Percentiles rank a stretch among this genome's conserved stretches.
phyloP scores from a whole-genome alignment of 1,140 invertebrate species.

The Drosophila athabasca region DNA sequence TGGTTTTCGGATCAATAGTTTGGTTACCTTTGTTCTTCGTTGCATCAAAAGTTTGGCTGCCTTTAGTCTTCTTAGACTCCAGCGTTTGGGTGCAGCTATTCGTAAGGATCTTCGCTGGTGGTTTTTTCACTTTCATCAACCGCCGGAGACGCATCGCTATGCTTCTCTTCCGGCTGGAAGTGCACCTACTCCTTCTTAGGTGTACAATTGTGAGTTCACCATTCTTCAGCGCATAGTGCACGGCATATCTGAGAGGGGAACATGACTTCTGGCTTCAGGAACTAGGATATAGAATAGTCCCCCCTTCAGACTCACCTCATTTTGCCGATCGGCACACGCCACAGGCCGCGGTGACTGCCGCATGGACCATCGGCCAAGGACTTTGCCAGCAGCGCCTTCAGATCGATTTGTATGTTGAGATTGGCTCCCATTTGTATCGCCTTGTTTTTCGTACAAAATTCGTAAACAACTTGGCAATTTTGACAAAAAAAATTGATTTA shows the following conservation, averaged over 20 bases:
- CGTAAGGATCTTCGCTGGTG: too few species aligned
- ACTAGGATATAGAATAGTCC: not conserved
- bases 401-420: constrained; percentile 36
- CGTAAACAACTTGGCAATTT: constrained; percentile 31
- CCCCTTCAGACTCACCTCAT: constrained; percentile 27
- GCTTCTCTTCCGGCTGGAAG: not conserved
- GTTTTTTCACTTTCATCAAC: too few species aligned
- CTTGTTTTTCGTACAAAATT: not conserved
- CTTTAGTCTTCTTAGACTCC: too few species aligned
- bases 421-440: not conserved
- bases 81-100: too few species aligned
- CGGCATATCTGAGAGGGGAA: constrained; percentile 19
- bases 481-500: not conserved
- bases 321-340: constrained; percentile 25
- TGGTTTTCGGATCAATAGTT: too few species aligned
- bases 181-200: not conserved
- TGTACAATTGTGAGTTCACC: constrained; percentile 29
- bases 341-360: constrained; percentile 5
- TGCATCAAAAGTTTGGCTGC: too few species aligned
- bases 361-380: constrained; percentile 13
- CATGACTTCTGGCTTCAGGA: not conserved
- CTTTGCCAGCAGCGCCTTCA: constrained; percentile 38
- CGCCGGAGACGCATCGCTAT: not conserved
- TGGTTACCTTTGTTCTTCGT: too few species aligned
- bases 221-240: constrained; percentile 38